phyloP scores from a whole-genome alignment of 2,113 vertebrate species.

The Callipepla squamata region DNA sequence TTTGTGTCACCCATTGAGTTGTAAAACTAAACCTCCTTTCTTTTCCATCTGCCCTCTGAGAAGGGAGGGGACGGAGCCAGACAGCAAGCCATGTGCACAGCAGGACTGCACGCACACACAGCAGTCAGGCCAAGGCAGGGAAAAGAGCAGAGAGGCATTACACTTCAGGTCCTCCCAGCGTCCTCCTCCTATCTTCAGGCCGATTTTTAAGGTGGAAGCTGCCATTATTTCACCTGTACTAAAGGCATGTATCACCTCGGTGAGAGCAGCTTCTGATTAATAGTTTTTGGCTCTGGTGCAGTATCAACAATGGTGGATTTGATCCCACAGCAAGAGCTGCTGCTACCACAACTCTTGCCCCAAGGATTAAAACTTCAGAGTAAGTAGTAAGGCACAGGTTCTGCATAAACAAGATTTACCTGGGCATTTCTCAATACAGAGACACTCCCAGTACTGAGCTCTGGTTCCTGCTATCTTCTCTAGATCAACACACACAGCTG shows the following conservation, averaged over 20 bases:
- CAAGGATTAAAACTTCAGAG: background rate
- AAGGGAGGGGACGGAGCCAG: background rate
- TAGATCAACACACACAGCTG: background rate
- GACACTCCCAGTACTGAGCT: background rate
- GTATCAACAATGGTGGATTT: background rate
- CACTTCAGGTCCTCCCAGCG: background rate
- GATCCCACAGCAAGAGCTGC: background rate
- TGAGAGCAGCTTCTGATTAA: background rate
- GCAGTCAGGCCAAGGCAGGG: background rate
- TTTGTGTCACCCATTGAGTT: background rate
- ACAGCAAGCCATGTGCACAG: background rate
- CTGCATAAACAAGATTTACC: background rate
- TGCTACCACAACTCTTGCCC: background rate
- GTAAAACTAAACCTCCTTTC: background rate
- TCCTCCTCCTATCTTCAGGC: background rate
- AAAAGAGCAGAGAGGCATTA: background rate
- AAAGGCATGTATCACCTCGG: background rate
- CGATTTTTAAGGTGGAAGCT: background rate
- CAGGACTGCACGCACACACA: background rate
- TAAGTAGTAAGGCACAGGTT: background rate
- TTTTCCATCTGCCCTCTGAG: background rate
- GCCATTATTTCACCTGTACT: background rate
- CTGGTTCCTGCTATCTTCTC: background rate
- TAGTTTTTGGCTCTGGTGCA: slow-evolving; percentile 10
- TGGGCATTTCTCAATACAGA: background rate